Evolutionary conservation across 2,113 vertebrate genomes (phyloP), one percentile per base, ranked within the genome.

Genomic region (Tautogolabrus adspersus): DNA sequence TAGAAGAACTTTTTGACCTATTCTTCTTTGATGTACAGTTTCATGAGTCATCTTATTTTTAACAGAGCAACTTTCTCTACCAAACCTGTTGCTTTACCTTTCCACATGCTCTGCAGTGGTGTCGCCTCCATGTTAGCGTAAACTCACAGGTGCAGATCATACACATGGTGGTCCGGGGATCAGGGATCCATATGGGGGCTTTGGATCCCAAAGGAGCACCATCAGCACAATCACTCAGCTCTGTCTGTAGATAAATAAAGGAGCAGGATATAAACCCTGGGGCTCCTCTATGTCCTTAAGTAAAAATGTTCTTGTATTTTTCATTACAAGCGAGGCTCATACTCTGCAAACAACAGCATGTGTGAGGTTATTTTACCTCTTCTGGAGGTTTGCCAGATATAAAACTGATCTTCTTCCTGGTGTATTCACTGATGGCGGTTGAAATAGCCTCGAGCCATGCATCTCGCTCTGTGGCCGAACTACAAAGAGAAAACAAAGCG

Each of bases 141-240:
- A 99, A 99, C 89, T 99, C 97, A 72, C 96, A 97, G 0, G 97
- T 97, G 80, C 98, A 99, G 73, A 99, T 95, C 98, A 99, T 99
- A 74, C 98, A 99, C 98, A 99, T 99, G 0, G 98, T 98, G 82
- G 95, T 94, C 70, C 98, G 94, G 0, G 94, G 96, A 68, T 99
- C 98, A 26, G 98, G 98, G 84, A 99, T 97, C 98, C 98, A 99
- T 81, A 99, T 99, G 0, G 98, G 98, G 75, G 98, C 98, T 88
- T 97, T 99, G 66, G 97, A 95, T 26, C 98, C 98, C 66, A 99
- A 88, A 0, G 95, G 91, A 80, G 93, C 94, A 0, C 93, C 93
- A 75, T 94, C 94, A 6, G 88, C 93, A 22, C 66, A 76, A 30
- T 95, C 94, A 7, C 68, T n/a, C 1, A 52, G 15, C 58, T 96